Evolutionary conservation across 2,888 invertebrate genomes (phyloP).

Genomic region (Leptogaster cylindrica): DNA sequence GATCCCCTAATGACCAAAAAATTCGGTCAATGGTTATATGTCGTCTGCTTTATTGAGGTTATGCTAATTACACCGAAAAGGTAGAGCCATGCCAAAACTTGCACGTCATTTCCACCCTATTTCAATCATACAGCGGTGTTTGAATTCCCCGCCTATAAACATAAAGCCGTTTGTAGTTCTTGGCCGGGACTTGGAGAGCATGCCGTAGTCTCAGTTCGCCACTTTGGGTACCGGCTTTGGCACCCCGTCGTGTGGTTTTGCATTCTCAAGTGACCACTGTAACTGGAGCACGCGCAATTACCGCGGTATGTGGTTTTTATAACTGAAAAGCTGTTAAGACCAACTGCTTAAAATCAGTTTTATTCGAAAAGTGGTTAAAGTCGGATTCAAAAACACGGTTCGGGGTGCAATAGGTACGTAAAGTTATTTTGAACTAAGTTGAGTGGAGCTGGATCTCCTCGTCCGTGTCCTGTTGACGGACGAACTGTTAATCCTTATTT

Average conservation of each 20-base stretch:
- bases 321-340: constrained; percentile 15
- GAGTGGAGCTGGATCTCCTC: not conserved
- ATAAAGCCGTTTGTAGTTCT: not conserved
- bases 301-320: not conserved
- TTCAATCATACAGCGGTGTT: constrained; percentile 7
- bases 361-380: constrained; percentile 40
- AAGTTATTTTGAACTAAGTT: constrained; percentile 16
- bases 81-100: not conserved
- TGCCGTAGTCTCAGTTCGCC: not conserved
- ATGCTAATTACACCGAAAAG: constrained; percentile 20
- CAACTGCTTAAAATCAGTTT: constrained; percentile 33
- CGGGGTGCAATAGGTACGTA: constrained; percentile 28
- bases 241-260: not conserved
- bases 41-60: constrained; percentile 24
- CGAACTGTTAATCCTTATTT: too few relatives aligned
- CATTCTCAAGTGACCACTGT: constrained; percentile 12
- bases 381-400: constrained; percentile 12
- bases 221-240: not conserved
- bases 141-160: not conserved
- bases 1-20: constrained; percentile 2
- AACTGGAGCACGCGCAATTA: constrained; percentile 21
- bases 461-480: not conserved
- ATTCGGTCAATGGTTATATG: constrained; percentile 30
- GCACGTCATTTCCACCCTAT: constrained; percentile 16
- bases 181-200: not conserved